Evolutionary conservation across 37 sponge, comb jelly and placozoan species (phyloP), one percentile per base, ranked within the genome.

Genomic region (Chondrilla cf. caribensis): DNA sequence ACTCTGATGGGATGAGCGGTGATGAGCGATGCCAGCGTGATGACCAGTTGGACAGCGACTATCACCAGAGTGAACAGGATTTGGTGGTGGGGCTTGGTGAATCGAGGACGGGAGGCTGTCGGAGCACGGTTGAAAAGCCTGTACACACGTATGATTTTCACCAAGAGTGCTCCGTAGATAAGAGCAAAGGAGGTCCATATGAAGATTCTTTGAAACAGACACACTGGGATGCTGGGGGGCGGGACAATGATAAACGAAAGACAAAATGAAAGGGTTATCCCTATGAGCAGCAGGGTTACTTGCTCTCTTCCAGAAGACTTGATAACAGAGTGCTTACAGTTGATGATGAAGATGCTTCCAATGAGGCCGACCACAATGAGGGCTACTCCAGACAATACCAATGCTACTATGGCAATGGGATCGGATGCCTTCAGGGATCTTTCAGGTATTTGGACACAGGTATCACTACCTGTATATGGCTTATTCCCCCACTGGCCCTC

Each of bases 221-320:
- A 94, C 15, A 87, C 55, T 29, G 60, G 70, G 6, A 33, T 43
- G 18, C 65, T n/a, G 8, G 91, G 88, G 0, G 83, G 82, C 0
- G 80, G 58, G 33, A 94, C 77, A 42, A 81, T 81, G 58, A 90
- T 42, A 60, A 87, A 90, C 0, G 88, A 58, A 1, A 85, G 47
- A 0, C 82, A 4, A 44, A 83, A 94, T 70, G 82, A 85, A 17
- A 84, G 68, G 38, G 83, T 37, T 8, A 94, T 87, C 19, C 94
- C 94, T 22, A 79, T 55, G 24, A 90, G 84, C 0, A 94, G 54
- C 1, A 87, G 51, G 8, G 77, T 70, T 81, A 90, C 87, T 51
- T 89, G 94, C 70, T 94, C 94, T 5, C 94, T 70, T 22, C 94
- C 90, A 35, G 94, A 94, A 17, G 94, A 90, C 51, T 89, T 90